phyloP scores from a whole-genome alignment of 2,797 vertebrate genomes.

The Microctenopoma steveboyesi region DNA sequence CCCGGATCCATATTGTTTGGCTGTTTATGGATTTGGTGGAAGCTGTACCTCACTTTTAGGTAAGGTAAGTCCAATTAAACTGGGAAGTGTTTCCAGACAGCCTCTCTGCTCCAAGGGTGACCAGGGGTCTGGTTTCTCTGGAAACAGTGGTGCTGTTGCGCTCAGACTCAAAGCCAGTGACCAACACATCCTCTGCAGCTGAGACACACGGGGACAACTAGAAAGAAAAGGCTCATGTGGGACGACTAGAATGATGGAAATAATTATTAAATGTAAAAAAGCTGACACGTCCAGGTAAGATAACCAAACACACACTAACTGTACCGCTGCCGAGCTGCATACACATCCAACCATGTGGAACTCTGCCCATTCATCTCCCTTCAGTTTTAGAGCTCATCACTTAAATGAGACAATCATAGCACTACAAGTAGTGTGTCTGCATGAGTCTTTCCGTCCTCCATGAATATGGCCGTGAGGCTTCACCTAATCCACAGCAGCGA shows the following conservation, averaged over 20 bases:
- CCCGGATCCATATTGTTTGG: neutral
- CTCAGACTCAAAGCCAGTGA: neutral
- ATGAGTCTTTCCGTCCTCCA: conserved; percentile 27
- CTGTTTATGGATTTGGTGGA: neutral
- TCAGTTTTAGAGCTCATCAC: conserved; percentile 31
- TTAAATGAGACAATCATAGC: conserved; percentile 38
- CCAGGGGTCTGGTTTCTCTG: neutral
- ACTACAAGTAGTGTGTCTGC: conserved; percentile 8
- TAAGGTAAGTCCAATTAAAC: conserved; percentile 24
- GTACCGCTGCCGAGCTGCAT: neutral
- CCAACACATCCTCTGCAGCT: neutral
- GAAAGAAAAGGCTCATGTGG: neutral
- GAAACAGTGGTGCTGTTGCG: neutral
- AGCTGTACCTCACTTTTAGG: conserved; percentile 4
- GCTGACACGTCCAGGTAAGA: neutral
- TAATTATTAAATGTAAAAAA: fast-evolving
- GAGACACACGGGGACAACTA: neutral
- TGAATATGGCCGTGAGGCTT: conserved; percentile 40
- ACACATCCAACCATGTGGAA: conserved; percentile 3
- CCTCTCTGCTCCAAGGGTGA: conserved; percentile 11
- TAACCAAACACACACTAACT: no score
- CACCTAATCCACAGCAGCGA: conserved; percentile 29
- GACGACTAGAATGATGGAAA: neutral
- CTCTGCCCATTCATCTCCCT: conserved; percentile 5
- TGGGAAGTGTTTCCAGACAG: conserved; percentile 22